A percentile compares a stretch with the other conserved stretches of the same genome.
Evolutionary conservation across 2,113 vertebrate species (phyloP).

Genomic region (Corvus hawaiiensis): DNA sequence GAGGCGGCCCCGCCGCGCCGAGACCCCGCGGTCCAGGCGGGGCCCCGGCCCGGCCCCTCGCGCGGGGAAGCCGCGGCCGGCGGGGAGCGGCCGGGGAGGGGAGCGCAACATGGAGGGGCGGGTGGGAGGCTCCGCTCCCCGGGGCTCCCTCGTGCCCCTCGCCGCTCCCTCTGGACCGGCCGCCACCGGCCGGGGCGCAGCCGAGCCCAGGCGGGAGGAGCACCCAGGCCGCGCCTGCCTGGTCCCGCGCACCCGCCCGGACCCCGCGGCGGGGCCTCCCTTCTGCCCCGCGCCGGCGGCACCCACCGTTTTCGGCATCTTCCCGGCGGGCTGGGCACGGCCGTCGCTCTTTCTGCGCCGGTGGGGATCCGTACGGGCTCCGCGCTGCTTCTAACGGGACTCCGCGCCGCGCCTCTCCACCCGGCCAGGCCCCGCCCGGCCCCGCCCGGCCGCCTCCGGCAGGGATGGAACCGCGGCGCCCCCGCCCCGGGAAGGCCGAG

Average conservation of each 20-base stretch:
- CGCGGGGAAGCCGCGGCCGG: background rate
- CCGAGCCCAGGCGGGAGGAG: background rate
- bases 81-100: too few species aligned
- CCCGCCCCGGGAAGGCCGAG: background rate
- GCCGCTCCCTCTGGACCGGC: background rate
- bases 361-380: background rate
- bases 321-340: background rate
- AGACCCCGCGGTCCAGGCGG: background rate
- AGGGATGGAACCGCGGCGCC: background rate
- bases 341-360: background rate
- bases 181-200: background rate
- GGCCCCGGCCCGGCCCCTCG: background rate
- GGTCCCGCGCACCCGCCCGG: background rate
- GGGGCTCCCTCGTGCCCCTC: background rate
- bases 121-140: background rate
- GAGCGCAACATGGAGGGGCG: background rate
- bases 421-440: background rate
- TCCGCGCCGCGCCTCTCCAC: background rate
- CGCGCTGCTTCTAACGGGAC: constrained; percentile 78
- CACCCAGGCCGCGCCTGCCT: background rate
- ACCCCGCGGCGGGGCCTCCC: background rate
- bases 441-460: background rate
- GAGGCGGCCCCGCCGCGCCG: background rate
- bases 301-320: constrained; percentile 53
- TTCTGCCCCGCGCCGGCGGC: background rate